phyloP scores from a whole-genome alignment of 2,888 invertebrate species.

The Carpatolechia fugitivella region DNA sequence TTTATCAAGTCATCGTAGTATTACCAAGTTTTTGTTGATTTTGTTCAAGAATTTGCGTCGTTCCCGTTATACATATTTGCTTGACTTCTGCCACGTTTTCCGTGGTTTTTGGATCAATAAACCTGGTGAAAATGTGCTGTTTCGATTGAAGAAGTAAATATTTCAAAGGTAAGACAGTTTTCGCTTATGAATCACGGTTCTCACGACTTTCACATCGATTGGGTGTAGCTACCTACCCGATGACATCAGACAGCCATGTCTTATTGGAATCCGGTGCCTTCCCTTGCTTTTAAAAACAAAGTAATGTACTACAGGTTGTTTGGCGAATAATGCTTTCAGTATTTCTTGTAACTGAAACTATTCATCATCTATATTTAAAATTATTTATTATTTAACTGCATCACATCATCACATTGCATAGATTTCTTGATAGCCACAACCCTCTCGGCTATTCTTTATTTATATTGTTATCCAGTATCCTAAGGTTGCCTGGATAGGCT shows the following conservation, averaged over 20 bases:
- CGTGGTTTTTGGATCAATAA: constrained; percentile 30
- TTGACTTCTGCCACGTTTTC: constrained; percentile 65
- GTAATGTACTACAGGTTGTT: too few relatives aligned
- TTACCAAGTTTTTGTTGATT: neutral
- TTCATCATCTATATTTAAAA: too few relatives aligned
- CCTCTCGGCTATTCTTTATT: too few relatives aligned
- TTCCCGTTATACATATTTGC: constrained; percentile 44
- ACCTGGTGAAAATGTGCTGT: constrained; percentile 35
- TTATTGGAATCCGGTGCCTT: constrained; percentile 10
- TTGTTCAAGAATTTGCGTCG: constrained; percentile 16
- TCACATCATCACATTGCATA: too few relatives aligned
- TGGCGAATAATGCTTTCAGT: too few relatives aligned
- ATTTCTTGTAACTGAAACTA: too few relatives aligned
- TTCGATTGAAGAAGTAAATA: constrained; percentile 26
- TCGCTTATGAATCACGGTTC: constrained; percentile 29
- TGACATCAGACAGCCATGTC: constrained; percentile 44
- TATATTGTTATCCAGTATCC: too few relatives aligned
- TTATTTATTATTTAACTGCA: too few relatives aligned
- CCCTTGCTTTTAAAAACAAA: neutral
- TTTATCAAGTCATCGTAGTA: neutral
- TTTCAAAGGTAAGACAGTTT: constrained; percentile 26
- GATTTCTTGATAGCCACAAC: too few relatives aligned
- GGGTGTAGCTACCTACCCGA: constrained; percentile 22
- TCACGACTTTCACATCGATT: constrained; percentile 3
- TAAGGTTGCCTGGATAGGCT: too few relatives aligned